Base-by-base conservation (phyloP, 2,797 vertebrate genomes). In the Setipinna tenuifilis region DNA sequence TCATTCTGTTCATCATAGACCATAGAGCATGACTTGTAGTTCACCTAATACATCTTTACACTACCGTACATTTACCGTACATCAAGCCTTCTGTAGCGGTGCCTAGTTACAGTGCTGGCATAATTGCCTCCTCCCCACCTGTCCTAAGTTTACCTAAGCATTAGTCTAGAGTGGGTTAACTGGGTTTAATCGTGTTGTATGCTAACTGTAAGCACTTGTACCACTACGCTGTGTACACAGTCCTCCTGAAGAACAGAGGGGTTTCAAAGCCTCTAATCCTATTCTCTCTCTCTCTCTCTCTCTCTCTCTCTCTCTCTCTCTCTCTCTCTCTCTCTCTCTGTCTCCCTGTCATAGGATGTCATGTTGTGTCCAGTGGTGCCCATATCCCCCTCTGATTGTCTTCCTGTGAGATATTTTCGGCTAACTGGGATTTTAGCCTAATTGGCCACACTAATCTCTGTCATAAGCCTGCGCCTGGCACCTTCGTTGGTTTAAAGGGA, bases 401-500 rank as follows among this genome's bases (percentile, higher is more conserved):
- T 82, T 86, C 28, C 81, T 58, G 50, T 48, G 62, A 90, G 86
- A 92, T 87, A 89, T 86, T 86, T 82, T 75, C 31, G 0, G 1
- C 85, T 90, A 91, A 92, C 90, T 90, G 90, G 57, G 83, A 41
- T 87, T 88, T 88, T 90, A 87, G 89, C 89, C 31, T 83, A 86
- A 90, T 50, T 85, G 88, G 87, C 91, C 83, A 75, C 28, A 61
- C 83, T 92, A 90, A 93, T 91, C 91, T 84, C 1, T 5, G 83
- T 84, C 82, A 83, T 89, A 91, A 93, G 91, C 91, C 89, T 54
- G 31, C 19, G 23, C 89, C 86, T 88, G 81, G 86, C 46, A 86
- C 62, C 44, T 90, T 28, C 88, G 93, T 95, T 94, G 95, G 93
- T 93, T 93, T 95, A 95, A 94, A 91, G 94, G 95, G 94, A 93